These are phyloP conservation scores for Myotis brandtii DNA, from an alignment of 2,113 vertebrate species.

Conservation along the genomic window DNA sequence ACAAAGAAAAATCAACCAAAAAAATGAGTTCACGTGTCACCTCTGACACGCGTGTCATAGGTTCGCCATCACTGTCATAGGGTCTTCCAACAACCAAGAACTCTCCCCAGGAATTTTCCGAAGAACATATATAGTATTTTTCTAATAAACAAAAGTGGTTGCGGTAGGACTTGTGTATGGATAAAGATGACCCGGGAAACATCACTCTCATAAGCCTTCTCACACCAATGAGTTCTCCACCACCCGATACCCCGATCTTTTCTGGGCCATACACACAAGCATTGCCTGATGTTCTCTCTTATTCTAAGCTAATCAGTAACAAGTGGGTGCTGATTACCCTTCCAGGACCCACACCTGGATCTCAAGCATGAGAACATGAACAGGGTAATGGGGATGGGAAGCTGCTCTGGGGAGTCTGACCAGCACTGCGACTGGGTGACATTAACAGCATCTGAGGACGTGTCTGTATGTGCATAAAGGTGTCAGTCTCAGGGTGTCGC, in stretches of 20 bases:
- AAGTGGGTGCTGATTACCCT: neutral
- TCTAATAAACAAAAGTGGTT: neutral
- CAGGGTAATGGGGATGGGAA: neutral
- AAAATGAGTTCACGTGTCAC: no score
- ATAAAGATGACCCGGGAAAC: neutral
- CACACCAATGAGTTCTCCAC: neutral
- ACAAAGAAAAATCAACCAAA: no score
- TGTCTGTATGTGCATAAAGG: no score
- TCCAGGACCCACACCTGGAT: neutral
- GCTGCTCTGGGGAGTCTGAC: neutral
- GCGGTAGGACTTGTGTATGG: neutral
- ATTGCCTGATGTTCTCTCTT: neutral
- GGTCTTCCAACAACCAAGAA: neutral
- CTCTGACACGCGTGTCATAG: no score
- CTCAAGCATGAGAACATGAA: neutral
- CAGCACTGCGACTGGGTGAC: accelerated
- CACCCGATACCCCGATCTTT: neutral
- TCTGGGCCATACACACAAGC: neutral
- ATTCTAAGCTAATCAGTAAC: neutral
- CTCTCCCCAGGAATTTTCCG: neutral
- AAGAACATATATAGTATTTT: neutral
- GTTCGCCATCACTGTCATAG: no score
- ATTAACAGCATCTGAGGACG: neutral
- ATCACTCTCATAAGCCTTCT: neutral
- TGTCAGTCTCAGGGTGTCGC: neutral